Conservation (phyloP, 2,888 invertebrate species). For the Phyto melanocephala region DNA sequence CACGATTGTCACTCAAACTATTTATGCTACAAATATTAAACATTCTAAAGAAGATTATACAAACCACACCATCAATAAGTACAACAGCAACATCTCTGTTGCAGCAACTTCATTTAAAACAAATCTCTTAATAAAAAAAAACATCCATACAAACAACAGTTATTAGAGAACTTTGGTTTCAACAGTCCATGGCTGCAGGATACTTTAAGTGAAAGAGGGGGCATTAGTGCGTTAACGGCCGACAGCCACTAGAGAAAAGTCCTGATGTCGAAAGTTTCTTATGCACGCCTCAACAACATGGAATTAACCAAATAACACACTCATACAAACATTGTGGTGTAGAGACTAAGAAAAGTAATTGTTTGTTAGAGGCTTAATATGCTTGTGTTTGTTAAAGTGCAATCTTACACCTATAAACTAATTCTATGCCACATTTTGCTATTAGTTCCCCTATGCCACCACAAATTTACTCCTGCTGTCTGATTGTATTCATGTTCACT, state of each 20-base stretch:
- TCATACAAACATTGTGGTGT: neutral
- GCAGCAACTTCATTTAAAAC: too few species aligned
- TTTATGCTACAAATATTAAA: too few species aligned
- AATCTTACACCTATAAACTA: constrained; percentile 6
- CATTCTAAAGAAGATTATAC: too few species aligned
- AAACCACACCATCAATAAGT: too few species aligned
- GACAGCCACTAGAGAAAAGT: neutral
- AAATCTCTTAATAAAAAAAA: too few species aligned
- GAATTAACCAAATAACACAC: constrained; percentile 1
- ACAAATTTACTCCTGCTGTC: constrained; percentile 13
- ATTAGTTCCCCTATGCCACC: neutral
- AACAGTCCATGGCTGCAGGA: neutral
- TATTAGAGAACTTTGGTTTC: neutral
- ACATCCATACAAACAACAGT: too few species aligned
- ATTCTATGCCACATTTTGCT: neutral
- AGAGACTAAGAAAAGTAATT: neutral
- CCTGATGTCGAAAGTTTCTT: neutral
- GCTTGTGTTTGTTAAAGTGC: constrained; percentile 5
- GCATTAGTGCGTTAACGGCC: neutral
- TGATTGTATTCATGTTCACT: neutral
- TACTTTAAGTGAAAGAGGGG: neutral
- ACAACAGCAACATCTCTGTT: too few species aligned
- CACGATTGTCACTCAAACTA: too few species aligned
- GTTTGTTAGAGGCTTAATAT: constrained; percentile 6
- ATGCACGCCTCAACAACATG: neutral